Evolutionary conservation across 2,888 invertebrate genomes (phyloP).

Genomic region (Mellilla xanthometata): DNA sequence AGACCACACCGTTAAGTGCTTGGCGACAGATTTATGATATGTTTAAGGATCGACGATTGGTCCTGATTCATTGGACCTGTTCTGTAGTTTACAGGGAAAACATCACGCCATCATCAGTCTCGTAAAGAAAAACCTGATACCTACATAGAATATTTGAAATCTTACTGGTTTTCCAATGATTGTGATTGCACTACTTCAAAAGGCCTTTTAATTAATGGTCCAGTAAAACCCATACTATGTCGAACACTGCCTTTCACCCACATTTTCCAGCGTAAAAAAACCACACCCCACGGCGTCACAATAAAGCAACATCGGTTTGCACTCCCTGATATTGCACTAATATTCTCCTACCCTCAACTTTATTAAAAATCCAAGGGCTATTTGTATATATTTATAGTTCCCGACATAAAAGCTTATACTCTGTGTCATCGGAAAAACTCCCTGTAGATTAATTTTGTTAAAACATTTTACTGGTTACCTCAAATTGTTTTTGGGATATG

Average conservation of each 20-base stretch:
- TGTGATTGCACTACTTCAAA: not conserved
- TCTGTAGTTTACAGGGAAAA: no score
- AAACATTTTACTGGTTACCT: constrained; percentile 61
- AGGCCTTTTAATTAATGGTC: constrained; percentile 1
- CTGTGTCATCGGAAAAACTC: constrained; percentile 65
- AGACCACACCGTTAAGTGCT: no score
- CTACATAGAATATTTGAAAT: no score
- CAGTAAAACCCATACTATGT: constrained; percentile 39
- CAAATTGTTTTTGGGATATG: constrained; percentile 14
- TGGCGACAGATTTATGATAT: no score
- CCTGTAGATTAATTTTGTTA: constrained; percentile 74
- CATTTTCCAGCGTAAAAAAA: constrained; percentile 61
- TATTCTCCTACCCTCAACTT: constrained; percentile 76
- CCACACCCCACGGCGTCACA: constrained; percentile 51
- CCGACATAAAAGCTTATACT: constrained; percentile 53
- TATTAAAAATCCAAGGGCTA: constrained; percentile 80
- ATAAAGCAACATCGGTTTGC: constrained; percentile 78
- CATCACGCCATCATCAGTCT: no score
- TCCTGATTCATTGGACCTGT: no score
- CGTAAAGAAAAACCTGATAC: no score
- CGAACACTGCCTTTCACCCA: constrained; percentile 34
- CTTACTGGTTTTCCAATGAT: no score
- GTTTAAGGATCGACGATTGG: no score
- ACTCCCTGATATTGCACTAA: constrained; percentile 78
- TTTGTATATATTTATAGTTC: constrained; percentile 77